Base-by-base conservation (phyloP, 35 echinoderm and acorn worm species). In the Amphiura filiformis region DNA sequence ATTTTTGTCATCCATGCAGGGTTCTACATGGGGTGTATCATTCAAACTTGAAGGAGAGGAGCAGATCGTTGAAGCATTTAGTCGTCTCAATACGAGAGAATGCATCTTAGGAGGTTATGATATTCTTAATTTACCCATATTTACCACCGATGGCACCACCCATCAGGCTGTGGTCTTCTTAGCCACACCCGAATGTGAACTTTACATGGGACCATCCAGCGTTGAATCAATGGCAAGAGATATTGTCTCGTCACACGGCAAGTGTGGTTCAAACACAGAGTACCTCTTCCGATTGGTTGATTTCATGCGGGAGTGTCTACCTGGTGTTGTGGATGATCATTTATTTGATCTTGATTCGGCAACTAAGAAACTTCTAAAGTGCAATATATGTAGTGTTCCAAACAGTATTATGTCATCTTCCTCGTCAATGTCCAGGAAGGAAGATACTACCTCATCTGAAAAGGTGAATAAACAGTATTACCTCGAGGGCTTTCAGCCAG, bases 1-100 rank as follows among this genome's bases (percentile, higher is more conserved):
- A n/a, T 35, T 38, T 80, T 56, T 75, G 31, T 89, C 12, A 70
- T 84, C 34, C 79, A 18, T 87, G 31, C 87, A 97, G 94, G 94
- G 91, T 78, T 31, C 57, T 47, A 86, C 87, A 44, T 97, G 94
- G 94, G 94, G 94, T 64, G 80, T 92, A 30, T 91, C 89, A 13
- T 97, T 93, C 81, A 81, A 90, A 39, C 56, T 97, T 22, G 65
- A 81, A 37, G 94, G 94, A n/a, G 88, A 88, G 56, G 80, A 93
- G 28, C 91, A 97, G 77, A 90, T 97, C 28, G 56, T 86, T 28
- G 84, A 79, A 33, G 94, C 94, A 11, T 81, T 97, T 0, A 20
- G 88, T 35, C 87, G 93, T 75, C 81, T 97, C 7, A 97, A 90
- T 57, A 87, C 82, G 32, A 57, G 94, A 57, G 94, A 97, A 39